Conservation (phyloP, 2,113 vertebrate species). For the Antidorcas marsupialis region DNA sequence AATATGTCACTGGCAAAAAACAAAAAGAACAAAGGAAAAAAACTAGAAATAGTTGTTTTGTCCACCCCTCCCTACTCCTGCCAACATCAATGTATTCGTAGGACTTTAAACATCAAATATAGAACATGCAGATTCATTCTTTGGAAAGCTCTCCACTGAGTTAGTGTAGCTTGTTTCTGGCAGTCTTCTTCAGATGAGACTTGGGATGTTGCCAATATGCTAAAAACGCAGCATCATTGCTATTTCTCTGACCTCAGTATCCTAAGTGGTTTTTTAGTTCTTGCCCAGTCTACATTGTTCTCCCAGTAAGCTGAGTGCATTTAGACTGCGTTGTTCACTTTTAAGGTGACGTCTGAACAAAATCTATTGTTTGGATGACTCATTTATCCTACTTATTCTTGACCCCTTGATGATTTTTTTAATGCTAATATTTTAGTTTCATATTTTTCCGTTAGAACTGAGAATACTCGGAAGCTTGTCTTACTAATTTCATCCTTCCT, state of each 20-base stretch:
- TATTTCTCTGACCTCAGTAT: neutral
- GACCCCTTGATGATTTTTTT: neutral
- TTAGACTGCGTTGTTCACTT: constrained; percentile 23
- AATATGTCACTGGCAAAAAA: neutral
- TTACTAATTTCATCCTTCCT: neutral
- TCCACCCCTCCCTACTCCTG: neutral
- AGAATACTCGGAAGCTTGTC: neutral
- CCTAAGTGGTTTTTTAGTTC: neutral
- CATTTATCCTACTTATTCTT: neutral
- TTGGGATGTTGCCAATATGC: neutral
- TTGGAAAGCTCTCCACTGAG: neutral
- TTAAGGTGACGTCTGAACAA: neutral
- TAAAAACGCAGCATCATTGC: neutral
- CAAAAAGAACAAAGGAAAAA: neutral
- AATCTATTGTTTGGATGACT: constrained; percentile 13
- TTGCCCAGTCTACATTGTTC: neutral
- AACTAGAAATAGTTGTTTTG: neutral
- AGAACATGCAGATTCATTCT: constrained; percentile 23
- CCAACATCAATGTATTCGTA: neutral
- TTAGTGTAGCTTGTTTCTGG: neutral
- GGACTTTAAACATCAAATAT: neutral
- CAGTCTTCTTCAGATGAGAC: neutral
- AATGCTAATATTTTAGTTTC: neutral
- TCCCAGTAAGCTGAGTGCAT: neutral
- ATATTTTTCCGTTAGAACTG: constrained; percentile 1